These are phyloP conservation scores for Phyllostomus discolor DNA, from an alignment of 2,113 vertebrate genomes.

Conservation along the genomic window DNA sequence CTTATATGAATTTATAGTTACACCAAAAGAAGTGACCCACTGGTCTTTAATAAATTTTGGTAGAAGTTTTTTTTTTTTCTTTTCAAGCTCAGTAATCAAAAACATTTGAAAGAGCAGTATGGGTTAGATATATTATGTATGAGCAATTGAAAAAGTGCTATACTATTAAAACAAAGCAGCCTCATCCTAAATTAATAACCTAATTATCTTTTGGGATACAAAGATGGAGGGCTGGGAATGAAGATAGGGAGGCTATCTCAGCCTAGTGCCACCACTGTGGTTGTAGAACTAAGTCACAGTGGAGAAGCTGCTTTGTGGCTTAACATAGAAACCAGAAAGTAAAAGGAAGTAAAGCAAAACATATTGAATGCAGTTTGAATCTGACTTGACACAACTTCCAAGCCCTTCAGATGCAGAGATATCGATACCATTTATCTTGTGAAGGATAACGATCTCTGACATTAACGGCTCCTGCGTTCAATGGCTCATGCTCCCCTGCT, in stretches of 20 bases:
- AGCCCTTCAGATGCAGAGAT: conserved; percentile 40
- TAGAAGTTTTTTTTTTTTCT: conserved; percentile 48
- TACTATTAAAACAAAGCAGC: conserved; percentile 66
- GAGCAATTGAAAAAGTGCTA: conserved; percentile 66
- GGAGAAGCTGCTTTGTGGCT: conserved; percentile 46
- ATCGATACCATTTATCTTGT: conserved; percentile 37
- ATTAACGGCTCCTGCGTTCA: conserved; percentile 61
- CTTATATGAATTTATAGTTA: background rate
- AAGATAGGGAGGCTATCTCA: conserved; percentile 40
- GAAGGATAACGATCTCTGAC: conserved; percentile 36
- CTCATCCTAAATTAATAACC: conserved; percentile 64
- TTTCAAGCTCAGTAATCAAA: conserved; percentile 72
- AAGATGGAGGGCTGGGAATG: background rate
- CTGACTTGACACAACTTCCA: conserved; percentile 45
- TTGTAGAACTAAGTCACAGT: conserved; percentile 39
- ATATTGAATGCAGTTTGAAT: conserved; percentile 58
- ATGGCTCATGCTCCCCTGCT: background rate
- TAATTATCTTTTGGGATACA: conserved; percentile 31
- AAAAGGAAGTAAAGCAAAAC: conserved; percentile 60
- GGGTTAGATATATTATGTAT: conserved; percentile 55
- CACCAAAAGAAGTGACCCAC: background rate
- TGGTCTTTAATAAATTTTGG: conserved; percentile 50
- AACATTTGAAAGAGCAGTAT: conserved; percentile 70
- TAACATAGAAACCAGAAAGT: conserved; percentile 65
- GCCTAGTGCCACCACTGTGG: background rate